Percentiles rank a stretch among this genome's conserved stretches.
Evolutionary conservation across 2,888 invertebrate genomes (phyloP).

Genomic region (Napeogenes sylphis): DNA sequence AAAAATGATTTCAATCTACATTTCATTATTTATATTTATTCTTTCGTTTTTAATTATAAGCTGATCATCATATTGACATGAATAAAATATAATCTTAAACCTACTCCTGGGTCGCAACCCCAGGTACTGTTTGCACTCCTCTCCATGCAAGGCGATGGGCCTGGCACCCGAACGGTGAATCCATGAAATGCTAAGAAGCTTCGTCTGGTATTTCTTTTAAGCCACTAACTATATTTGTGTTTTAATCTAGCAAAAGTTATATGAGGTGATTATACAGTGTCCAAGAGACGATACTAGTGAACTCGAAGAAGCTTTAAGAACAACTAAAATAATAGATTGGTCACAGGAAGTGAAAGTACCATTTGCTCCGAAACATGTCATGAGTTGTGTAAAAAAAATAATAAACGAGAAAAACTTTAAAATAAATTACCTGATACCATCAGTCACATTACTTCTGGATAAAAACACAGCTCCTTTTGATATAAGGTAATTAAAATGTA

Average conservation of each 20-base stretch:
- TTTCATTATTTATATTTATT: no score
- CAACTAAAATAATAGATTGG: constrained; percentile 52
- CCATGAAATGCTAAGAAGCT: no score
- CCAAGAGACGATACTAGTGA: constrained; percentile 41
- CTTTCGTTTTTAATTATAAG: no score
- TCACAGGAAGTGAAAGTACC: constrained; percentile 36
- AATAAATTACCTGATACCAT: constrained; percentile 25
- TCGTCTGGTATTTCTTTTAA: background rate
- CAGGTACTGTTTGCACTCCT: no score
- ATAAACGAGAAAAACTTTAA: constrained; percentile 31
- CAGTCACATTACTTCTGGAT: constrained; percentile 38
- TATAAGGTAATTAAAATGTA: constrained; percentile 22
- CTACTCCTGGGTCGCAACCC: no score
- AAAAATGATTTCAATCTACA: no score
- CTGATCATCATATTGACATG: no score
- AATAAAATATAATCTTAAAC: no score
- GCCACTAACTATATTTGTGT: background rate
- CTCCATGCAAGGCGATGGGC: no score
- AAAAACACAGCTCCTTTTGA: constrained; percentile 34
- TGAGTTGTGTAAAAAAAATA: constrained; percentile 37
- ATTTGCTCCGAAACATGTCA: constrained; percentile 37
- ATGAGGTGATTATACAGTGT: constrained; percentile 49
- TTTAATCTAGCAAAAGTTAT: constrained; percentile 37
- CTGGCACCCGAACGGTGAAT: no score
- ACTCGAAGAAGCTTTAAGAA: constrained; percentile 44